A percentile compares a stretch with the other conserved stretches of the same genome.
Conservation (phyloP, 2,797 vertebrate genomes). For the Trichosurus vulpecula region DNA sequence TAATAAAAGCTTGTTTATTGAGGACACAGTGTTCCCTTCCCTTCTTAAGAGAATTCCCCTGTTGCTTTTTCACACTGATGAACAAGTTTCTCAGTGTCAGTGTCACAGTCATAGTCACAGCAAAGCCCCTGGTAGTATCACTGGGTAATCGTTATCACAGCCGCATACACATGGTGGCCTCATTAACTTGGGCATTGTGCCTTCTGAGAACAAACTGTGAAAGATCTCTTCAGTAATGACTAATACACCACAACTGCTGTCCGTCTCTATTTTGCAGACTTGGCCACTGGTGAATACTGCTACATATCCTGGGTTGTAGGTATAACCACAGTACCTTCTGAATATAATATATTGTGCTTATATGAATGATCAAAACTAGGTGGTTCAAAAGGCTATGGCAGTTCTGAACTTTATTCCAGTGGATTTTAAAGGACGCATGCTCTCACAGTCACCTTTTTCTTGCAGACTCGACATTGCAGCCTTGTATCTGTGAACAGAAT, state of each 20-base stretch:
- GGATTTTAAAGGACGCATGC: not conserved
- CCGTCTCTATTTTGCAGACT: no score
- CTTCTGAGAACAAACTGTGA: not conserved
- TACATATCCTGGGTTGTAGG: no score
- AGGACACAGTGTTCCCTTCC: not conserved
- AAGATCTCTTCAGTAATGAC: no score
- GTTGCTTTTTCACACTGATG: not conserved
- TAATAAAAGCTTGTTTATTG: not conserved
- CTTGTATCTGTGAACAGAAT: not conserved
- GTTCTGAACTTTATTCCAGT: not conserved
- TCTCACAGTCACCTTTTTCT: not conserved
- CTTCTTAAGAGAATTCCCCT: not conserved
- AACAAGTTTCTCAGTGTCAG: not conserved
- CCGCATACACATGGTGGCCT: no score
- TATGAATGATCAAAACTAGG: not conserved
- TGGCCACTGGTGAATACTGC: no score
- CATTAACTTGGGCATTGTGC: not conserved
- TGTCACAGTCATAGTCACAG: not conserved
- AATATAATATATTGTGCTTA: not conserved
- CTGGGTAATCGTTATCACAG: not conserved
- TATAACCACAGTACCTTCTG: not conserved
- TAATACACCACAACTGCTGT: no score
- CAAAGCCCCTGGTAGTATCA: not conserved
- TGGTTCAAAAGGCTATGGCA: not conserved
- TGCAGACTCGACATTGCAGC: not conserved